Percentiles rank a stretch among this genome's conserved stretches.
Conservation (phyloP, 2,113 vertebrate species). For the Pomatostomus ruficeps region DNA sequence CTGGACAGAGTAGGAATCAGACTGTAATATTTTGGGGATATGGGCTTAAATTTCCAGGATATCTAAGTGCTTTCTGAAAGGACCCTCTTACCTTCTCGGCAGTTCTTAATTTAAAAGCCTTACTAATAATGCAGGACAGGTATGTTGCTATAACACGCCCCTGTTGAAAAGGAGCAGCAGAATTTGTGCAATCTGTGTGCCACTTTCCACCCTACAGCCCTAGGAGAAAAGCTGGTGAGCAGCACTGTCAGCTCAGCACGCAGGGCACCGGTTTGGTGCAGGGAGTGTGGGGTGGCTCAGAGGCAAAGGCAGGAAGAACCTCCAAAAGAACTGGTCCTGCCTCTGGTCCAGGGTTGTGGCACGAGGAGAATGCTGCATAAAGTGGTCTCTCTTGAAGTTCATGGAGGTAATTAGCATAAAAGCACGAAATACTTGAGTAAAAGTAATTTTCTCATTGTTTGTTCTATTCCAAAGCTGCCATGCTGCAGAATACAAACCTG, state of each 20-base stretch:
- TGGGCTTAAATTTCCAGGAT: neutral
- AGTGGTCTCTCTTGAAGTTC: neutral
- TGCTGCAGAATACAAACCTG: neutral
- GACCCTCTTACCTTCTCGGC: neutral
- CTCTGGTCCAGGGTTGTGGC: neutral
- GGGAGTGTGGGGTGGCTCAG: neutral
- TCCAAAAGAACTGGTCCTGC: neutral
- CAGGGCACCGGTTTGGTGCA: too few relatives aligned
- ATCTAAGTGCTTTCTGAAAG: neutral
- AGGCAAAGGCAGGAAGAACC: neutral
- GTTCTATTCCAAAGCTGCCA: neutral
- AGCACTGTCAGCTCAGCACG: rapidly evolving
- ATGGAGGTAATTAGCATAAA: neutral
- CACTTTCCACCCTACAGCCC: neutral
- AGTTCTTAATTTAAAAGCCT: neutral
- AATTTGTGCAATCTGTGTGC: neutral
- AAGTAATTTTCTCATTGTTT: neutral
- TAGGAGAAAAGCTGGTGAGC: rapidly evolving
- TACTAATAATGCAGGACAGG: neutral
- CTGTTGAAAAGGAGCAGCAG: neutral
- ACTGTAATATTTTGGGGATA: neutral
- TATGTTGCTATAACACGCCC: neutral
- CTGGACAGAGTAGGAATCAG: neutral
- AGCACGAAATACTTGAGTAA: neutral
- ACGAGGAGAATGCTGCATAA: neutral